Evolutionary conservation across 2,888 invertebrate genomes (phyloP).

Genomic region (Cheilosia vulpina): DNA sequence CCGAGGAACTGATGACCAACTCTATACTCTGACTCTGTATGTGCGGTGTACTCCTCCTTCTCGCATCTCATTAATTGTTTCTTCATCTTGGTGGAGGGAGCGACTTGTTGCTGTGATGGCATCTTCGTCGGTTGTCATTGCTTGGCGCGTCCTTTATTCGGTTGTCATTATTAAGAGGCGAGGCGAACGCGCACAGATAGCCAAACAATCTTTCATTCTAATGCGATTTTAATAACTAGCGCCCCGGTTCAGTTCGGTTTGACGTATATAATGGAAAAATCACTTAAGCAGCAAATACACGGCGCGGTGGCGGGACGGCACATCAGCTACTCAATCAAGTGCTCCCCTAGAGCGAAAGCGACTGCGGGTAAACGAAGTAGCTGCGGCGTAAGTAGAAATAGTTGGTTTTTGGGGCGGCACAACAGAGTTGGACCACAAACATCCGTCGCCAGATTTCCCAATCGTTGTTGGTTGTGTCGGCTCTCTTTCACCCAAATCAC

Average conservation of each 20-base stretch:
- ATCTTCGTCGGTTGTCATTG: constrained; percentile 59
- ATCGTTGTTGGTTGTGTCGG: constrained; percentile 13
- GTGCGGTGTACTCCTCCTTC: constrained; percentile 63
- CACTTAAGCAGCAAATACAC: constrained; percentile 62
- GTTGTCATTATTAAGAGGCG: constrained; percentile 64
- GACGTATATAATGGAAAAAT: constrained; percentile 64
- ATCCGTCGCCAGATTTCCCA: constrained; percentile 68
- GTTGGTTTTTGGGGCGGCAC: constrained; percentile 34
- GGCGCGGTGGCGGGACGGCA: constrained; percentile 2
- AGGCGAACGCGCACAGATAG: constrained; percentile 39
- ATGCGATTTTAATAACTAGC: constrained; percentile 84
- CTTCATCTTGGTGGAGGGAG: constrained; percentile 52
- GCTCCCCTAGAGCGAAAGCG: constrained; percentile 56
- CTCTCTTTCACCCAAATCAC: constrained; percentile 65
- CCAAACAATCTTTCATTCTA: constrained; percentile 79
- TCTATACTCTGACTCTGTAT: neutral
- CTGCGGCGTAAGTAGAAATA: constrained; percentile 38
- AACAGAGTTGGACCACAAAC: constrained; percentile 58
- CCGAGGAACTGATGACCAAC: constrained; percentile 30
- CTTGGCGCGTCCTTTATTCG: constrained; percentile 61
- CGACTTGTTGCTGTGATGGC: constrained; percentile 21
- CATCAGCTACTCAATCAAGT: constrained; percentile 67
- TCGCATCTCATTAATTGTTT: constrained; percentile 74
- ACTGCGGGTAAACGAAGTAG: constrained; percentile 66
- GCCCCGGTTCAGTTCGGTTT: constrained; percentile 75